Evolutionary conservation across 1,140 invertebrate genomes (phyloP).

Genomic region (Chironomus tepperi): DNA sequence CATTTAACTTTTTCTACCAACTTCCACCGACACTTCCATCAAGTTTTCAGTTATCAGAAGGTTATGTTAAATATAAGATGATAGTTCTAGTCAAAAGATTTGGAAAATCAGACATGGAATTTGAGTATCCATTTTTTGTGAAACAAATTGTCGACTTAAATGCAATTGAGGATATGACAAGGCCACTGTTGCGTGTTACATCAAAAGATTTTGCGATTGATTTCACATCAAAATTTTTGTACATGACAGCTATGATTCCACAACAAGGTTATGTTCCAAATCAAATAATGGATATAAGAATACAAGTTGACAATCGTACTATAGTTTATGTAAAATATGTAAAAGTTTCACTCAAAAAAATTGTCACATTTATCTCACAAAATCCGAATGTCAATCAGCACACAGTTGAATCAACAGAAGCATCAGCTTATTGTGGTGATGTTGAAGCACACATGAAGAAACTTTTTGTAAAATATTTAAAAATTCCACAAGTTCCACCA

Average conservation of each 20-base stretch:
- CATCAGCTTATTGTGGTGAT: neutral
- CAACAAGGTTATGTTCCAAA: neutral
- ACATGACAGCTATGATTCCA: neutral
- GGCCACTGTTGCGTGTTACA: neutral
- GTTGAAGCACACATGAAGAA: neutral
- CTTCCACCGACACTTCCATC: neutral
- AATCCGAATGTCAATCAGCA: neutral
- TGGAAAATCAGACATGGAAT: neutral
- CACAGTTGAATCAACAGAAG: neutral
- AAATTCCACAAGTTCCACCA: neutral
- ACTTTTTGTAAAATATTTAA: neutral
- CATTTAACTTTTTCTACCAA: neutral
- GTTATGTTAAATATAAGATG: neutral
- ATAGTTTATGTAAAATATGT: neutral
- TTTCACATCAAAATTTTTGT: neutral
- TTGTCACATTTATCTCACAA: neutral
- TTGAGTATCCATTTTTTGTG: neutral
- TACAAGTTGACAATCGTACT: neutral
- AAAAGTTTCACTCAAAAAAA: constrained; percentile 3
- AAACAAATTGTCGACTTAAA: neutral
- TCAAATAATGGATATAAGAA: neutral
- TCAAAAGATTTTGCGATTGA: neutral
- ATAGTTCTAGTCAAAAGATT: neutral
- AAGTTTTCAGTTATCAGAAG: neutral
- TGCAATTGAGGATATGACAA: neutral